These are phyloP conservation scores for Saturnia japonica DNA, from an alignment of 2,888 invertebrate species.

Conservation along the genomic window DNA sequence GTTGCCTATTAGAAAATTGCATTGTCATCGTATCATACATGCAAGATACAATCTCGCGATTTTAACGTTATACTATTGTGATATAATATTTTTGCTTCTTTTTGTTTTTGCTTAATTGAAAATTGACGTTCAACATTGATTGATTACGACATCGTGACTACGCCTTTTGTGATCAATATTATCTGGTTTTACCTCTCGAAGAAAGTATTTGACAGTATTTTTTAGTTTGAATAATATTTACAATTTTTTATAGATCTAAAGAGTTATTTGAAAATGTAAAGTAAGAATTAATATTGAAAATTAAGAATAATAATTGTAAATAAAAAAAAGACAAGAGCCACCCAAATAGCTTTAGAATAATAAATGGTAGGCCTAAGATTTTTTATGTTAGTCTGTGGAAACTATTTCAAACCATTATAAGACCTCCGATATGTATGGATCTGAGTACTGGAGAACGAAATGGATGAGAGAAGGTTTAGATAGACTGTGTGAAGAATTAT, in stretches of 20 bases:
- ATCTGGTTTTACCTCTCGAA: constrained; percentile 18
- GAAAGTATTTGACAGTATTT: neutral
- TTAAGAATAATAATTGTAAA: too few relatives aligned
- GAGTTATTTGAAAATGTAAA: too few relatives aligned
- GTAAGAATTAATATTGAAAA: too few relatives aligned
- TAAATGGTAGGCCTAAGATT: too few relatives aligned
- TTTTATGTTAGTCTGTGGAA: too few relatives aligned
- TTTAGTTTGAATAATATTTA: neutral
- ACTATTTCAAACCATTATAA: too few relatives aligned
- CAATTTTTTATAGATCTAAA: neutral
- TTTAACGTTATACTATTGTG: neutral
- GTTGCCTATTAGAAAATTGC: neutral
- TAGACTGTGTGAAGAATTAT: too few relatives aligned
- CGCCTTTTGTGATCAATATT: constrained; percentile 23
- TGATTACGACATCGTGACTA: constrained; percentile 38
- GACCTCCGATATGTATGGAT: too few relatives aligned
- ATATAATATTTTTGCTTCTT: constrained; percentile 19
- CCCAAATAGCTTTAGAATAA: too few relatives aligned
- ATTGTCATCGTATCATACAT: neutral
- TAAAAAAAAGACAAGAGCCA: too few relatives aligned
- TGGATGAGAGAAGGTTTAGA: too few relatives aligned
- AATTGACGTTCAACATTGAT: constrained; percentile 45
- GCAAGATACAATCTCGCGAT: neutral
- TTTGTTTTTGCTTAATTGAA: constrained; percentile 47
- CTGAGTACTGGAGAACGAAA: too few relatives aligned